Conservation (phyloP, 2,888 invertebrate species). For the Bellardia bayeri region DNA sequence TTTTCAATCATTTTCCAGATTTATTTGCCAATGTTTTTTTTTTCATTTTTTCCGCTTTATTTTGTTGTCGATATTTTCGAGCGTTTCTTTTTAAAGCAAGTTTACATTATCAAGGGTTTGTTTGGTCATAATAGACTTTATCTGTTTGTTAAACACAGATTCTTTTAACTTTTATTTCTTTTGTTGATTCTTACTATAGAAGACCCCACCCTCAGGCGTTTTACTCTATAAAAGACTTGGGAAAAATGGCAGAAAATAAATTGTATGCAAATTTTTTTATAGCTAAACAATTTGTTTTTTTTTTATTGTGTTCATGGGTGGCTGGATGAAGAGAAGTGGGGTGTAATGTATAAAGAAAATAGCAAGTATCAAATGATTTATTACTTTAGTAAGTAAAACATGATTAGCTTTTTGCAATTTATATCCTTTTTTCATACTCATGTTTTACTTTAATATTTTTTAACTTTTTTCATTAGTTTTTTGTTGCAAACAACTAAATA, state of each 20-base stretch:
- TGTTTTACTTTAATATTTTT: slow-evolving; percentile 26
- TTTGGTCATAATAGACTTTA: slow-evolving; percentile 69
- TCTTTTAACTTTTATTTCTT: slow-evolving; percentile 44
- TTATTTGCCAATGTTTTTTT: slow-evolving; percentile 32
- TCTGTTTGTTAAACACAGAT: slow-evolving; percentile 65
- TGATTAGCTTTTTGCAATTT: slow-evolving; percentile 69
- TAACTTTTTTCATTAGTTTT: not conserved
- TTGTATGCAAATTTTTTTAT: slow-evolving; percentile 69
- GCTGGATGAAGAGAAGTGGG: not conserved
- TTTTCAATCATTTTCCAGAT: slow-evolving; percentile 69
- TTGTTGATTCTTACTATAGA: slow-evolving; percentile 21
- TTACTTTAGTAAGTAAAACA: slow-evolving; percentile 68
- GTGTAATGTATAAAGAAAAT: slow-evolving; percentile 24
- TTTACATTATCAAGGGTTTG: slow-evolving; percentile 43
- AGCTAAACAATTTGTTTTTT: slow-evolving; percentile 63
- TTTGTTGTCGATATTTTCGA: not conserved
- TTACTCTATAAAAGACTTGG: not conserved
- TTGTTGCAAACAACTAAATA: not conserved
- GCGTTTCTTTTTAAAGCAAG: slow-evolving; percentile 28
- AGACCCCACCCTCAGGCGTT: not conserved
- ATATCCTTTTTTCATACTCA: slow-evolving; percentile 44
- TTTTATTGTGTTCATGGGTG: not conserved
- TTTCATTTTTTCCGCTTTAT: slow-evolving; percentile 9
- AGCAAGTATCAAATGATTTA: slow-evolving; percentile 69
- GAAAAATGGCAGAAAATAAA: slow-evolving; percentile 39